Evolutionary conservation across 2,888 invertebrate genomes (phyloP), one percentile per base, ranked within the genome.

Genomic region (Eueremaeus valkanovi): DNA sequence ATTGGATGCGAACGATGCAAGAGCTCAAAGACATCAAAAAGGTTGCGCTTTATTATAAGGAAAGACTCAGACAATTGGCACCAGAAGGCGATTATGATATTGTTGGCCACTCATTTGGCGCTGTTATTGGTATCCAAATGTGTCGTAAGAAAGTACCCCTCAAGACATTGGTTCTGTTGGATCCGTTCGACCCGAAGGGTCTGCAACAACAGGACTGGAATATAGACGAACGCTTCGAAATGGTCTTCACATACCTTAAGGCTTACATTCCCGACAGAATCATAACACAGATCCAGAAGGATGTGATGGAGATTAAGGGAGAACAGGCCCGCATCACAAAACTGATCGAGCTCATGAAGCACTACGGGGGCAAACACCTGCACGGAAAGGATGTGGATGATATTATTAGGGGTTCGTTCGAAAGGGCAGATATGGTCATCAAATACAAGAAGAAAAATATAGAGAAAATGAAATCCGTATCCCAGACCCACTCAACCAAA

Each of bases 61-160:
- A 87, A 83, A 88, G 91, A 84, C 88, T 97, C 81, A 89, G 89
- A 82, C 86, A 87, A 73, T 85, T 91, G 72, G 93, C 94, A 85
- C 88, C 89, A 9, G 84, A 86, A 76, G 93, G 94, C 78, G 95
- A 97, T 3, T 96, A 94, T 86, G 88, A 89, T 73, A 85, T 98
- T 78, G 89, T 92, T 66, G 98, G 97, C 1, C 98, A 99, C 85
- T 98, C 97, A 0, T 97, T 93, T 84, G 98, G 99, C 78, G 93
- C 94, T 61, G 89, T 91, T 80, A 91, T 98, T 45, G 96, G 74
- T 51, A 74, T 74, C 33, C 74, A 74, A 13, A 68, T 74, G 74
- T 74, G 74, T 29, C 49, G 74, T 18, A 74, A 74, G 66, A 49
- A 42, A 16, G 68, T 49, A 33, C 74, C 74, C 1, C 27, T 74